Evolutionary conservation across 2,888 invertebrate genomes (phyloP).

Genomic region (Euplagia quadripunctaria): DNA sequence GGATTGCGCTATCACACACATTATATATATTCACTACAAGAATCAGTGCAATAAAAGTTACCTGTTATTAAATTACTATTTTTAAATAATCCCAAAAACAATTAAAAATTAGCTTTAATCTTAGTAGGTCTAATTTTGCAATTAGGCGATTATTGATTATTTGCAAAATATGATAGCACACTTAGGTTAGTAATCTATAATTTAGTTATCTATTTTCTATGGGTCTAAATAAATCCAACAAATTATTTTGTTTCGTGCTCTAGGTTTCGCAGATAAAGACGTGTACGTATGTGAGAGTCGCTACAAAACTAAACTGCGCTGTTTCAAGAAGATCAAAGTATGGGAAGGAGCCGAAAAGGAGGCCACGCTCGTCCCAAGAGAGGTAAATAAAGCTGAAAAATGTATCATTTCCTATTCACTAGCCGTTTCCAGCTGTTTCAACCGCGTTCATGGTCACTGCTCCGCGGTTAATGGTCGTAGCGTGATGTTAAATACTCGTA

Average conservation of each 20-base stretch:
- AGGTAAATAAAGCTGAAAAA: conserved; percentile 56
- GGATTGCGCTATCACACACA: too few species aligned
- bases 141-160: too few species aligned
- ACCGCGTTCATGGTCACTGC: not conserved
- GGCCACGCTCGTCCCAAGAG: conserved; percentile 73
- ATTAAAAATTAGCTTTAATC: too few species aligned
- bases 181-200: too few species aligned
- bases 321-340: conserved; percentile 97
- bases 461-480: not conserved
- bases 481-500: not conserved
- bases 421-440: not conserved
- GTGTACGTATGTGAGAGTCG: conserved; percentile 99
- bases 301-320: conserved; percentile 94
- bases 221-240: not conserved
- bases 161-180: too few species aligned
- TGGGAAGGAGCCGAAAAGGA: conserved; percentile 87
- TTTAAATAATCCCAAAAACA: too few species aligned
- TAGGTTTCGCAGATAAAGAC: conserved; percentile 95
- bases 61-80: too few species aligned
- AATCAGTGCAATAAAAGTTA: too few species aligned
- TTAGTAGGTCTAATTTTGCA: too few species aligned
- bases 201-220: too few species aligned
- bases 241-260: not conserved
- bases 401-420: not conserved
- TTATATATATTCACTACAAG: too few species aligned